Percentiles rank a stretch among this genome's conserved stretches.
These are phyloP conservation scores for Pandion haliaetus DNA, from an alignment of 2,113 vertebrate species.

Conservation along the genomic window DNA sequence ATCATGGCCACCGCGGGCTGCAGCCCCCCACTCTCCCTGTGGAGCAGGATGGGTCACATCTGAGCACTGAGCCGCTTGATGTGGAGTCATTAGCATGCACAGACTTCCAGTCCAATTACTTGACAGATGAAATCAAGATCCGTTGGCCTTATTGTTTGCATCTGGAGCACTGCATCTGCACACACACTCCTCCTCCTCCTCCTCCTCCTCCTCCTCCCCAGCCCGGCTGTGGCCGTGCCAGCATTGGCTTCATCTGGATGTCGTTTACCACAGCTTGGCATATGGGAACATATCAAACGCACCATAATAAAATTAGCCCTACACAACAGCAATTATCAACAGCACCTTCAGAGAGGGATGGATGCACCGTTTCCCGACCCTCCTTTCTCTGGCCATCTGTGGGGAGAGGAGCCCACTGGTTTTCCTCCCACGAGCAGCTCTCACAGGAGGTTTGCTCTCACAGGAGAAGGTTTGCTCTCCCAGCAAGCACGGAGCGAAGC, in stretches of 20 bases:
- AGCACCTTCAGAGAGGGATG: background rate
- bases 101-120: slow-evolving; percentile 49
- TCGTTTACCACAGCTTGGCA: background rate
- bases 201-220: background rate
- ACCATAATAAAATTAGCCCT: background rate
- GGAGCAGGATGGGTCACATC: slow-evolving; percentile 37
- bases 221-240: background rate
- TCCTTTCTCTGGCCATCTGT: background rate
- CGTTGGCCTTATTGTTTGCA: slow-evolving; percentile 9
- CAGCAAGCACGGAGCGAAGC: fast-evolving
- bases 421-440: background rate
- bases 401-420: background rate
- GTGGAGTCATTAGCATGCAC: slow-evolving; percentile 59
- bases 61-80: slow-evolving; percentile 39
- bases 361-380: background rate
- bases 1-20: slow-evolving; percentile 17
- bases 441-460: background rate
- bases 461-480: background rate
- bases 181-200: background rate
- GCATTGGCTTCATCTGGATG: background rate
- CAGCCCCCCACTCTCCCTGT: background rate
- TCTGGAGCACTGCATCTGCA: background rate
- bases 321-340: background rate
- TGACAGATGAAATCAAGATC: slow-evolving; percentile 56
- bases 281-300: background rate